These are phyloP conservation scores for Troglohyphantes excavatus DNA, from an alignment of 2,888 invertebrate species.

Conservation along the genomic window DNA sequence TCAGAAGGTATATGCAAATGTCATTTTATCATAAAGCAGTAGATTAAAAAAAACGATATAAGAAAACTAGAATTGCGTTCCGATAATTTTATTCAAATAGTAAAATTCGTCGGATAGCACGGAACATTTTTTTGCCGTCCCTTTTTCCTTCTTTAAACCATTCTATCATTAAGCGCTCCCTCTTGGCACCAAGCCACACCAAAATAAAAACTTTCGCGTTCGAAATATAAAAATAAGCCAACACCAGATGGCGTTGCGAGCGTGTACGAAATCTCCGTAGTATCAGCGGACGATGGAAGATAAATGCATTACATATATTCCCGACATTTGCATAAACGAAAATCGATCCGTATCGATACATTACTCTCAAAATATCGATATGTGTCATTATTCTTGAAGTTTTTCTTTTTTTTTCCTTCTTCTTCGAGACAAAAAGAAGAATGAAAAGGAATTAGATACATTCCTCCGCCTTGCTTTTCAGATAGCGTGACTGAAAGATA, in stretches of 20 bases:
- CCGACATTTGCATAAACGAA: conserved; percentile 73
- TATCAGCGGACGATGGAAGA: conserved; percentile 39
- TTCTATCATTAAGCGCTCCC: conserved; percentile 40
- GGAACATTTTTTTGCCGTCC: not conserved
- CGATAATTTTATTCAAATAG: conserved; percentile 72
- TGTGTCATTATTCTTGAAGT: conserved; percentile 24
- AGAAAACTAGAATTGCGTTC: conserved; percentile 18
- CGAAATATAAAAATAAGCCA: conserved; percentile 50
- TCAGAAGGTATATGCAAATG: conserved; percentile 65
- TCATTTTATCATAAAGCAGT: conserved; percentile 42
- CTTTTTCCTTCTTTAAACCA: conserved; percentile 40
- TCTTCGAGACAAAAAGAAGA: not conserved
- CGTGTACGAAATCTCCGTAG: conserved; percentile 19
- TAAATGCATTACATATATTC: conserved; percentile 69
- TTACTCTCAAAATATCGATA: conserved; percentile 53
- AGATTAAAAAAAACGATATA: conserved; percentile 10
- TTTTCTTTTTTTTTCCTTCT: conserved; percentile 6
- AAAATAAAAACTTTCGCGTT: conserved; percentile 52
- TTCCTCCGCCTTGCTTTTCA: not conserved
- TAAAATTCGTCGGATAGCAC: conserved; percentile 28
- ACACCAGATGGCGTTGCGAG: conserved; percentile 48
- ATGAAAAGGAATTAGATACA: not conserved
- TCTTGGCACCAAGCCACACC: conserved; percentile 62
- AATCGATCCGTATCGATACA: conserved; percentile 68
- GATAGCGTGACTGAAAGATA: not conserved